phyloP scores from a whole-genome alignment of 2,113 vertebrate genomes.

The Ornithorhynchus anatinus region DNA sequence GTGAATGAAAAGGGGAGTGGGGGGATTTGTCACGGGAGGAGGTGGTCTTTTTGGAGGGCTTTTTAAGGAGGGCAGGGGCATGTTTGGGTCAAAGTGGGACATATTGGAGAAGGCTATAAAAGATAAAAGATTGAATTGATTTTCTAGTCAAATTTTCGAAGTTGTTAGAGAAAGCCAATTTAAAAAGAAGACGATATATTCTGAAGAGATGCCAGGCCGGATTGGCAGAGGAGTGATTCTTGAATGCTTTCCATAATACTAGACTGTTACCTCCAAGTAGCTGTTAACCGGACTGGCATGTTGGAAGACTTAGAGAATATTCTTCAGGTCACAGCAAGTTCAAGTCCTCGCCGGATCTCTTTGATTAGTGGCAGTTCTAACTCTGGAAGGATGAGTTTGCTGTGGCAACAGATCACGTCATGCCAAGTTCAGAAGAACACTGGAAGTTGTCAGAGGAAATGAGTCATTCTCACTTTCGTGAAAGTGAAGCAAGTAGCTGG shows the following conservation, averaged over 20 bases:
- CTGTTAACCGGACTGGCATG: background rate
- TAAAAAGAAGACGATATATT: constrained; percentile 11
- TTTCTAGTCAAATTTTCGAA: no score
- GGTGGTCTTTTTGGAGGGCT: no score
- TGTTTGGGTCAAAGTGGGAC: no score
- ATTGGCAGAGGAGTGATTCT: constrained; percentile 11
- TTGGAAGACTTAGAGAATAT: background rate
- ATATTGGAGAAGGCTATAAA: no score
- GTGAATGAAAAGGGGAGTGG: no score
- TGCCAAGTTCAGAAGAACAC: constrained; percentile 8
- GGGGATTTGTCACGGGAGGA: no score
- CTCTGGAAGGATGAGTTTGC: background rate
- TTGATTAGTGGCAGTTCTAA: background rate
- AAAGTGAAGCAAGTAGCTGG: background rate
- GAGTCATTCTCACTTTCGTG: constrained; percentile 41
- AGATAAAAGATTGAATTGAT: no score
- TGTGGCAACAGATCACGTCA: constrained; percentile 13
- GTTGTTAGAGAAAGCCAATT: no score
- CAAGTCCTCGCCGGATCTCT: background rate
- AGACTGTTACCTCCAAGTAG: background rate
- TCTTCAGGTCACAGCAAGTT: background rate
- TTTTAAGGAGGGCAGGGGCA: no score
- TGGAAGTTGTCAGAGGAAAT: constrained; percentile 44
- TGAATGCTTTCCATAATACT: constrained; percentile 12
- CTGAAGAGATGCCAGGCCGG: background rate